Evolutionary conservation across 2,113 vertebrate genomes (phyloP).

Genomic region (Typhlomys cinereus): DNA sequence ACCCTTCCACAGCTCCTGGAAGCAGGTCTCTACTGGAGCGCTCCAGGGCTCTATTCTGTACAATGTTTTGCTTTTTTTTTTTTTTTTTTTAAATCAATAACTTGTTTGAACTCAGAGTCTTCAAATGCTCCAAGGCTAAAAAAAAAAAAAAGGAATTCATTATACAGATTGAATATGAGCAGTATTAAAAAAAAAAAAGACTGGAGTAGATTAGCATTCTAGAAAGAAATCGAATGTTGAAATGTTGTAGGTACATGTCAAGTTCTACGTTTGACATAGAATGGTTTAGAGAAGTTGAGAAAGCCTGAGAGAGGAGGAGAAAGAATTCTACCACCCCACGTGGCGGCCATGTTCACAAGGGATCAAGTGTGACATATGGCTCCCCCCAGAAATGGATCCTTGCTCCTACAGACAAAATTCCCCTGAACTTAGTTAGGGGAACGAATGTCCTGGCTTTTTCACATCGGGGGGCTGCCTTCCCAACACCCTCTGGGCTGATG

Average conservation of each 20-base stretch:
- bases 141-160: background rate
- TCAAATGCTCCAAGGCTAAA: background rate
- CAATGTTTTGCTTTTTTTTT: background rate
- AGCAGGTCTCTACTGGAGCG: background rate
- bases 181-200: background rate
- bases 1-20: background rate
- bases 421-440: background rate
- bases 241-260: background rate
- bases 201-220: background rate
- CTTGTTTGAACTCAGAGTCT: background rate
- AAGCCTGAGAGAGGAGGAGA: background rate
- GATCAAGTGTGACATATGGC: too few relatives aligned
- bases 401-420: background rate
- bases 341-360: background rate
- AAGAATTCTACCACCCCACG: background rate
- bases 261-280: background rate
- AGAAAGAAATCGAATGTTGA: background rate
- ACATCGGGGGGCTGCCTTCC: background rate
- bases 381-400: background rate
- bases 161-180: background rate
- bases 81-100: background rate
- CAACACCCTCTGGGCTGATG: background rate
- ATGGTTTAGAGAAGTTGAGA: background rate
- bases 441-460: background rate
- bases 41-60: background rate